Conservation (phyloP, 2,888 invertebrate species). For the Dryomyza anilis region DNA sequence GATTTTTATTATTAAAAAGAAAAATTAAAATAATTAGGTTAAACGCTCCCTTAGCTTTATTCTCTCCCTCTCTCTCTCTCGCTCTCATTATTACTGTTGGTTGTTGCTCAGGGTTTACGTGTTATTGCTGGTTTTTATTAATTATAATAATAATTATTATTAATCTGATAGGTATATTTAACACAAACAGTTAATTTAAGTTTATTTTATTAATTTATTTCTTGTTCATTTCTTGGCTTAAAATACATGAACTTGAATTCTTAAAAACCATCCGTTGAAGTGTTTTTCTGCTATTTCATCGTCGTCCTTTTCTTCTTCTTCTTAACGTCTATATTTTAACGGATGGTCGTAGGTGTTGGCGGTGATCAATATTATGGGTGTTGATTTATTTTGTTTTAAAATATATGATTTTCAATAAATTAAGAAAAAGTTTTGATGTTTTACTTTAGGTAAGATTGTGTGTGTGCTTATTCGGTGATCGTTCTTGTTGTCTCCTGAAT, state of each 20-base stretch:
- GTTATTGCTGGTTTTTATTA: neutral
- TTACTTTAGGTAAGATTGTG: constrained; percentile 36
- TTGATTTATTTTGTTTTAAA: neutral
- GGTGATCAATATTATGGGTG: neutral
- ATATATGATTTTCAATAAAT: neutral
- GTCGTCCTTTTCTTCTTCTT: neutral
- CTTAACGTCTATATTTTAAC: neutral
- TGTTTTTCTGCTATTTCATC: neutral
- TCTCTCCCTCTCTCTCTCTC: constrained; percentile 7
- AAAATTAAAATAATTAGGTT: neutral
- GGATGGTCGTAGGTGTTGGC: constrained; percentile 6
- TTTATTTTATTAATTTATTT: constrained; percentile 42
- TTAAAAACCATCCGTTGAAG: constrained; percentile 9
- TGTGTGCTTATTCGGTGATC: constrained; percentile 62
- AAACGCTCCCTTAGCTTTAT: neutral
- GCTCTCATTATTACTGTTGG: neutral
- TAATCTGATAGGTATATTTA: no score
- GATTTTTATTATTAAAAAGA: neutral
- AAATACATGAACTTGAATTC: constrained; percentile 46
- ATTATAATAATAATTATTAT: neutral
- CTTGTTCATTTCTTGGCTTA: constrained; percentile 56
- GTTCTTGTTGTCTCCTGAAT: constrained; percentile 81
- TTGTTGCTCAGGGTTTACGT: neutral
- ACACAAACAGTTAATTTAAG: constrained; percentile 10
- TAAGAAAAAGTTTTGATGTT: constrained; percentile 24